A percentile compares a stretch with the other conserved stretches of the same genome.
Evolutionary conservation across 2,888 invertebrate species (phyloP).

Genomic region (Nemapogon koenigi): DNA sequence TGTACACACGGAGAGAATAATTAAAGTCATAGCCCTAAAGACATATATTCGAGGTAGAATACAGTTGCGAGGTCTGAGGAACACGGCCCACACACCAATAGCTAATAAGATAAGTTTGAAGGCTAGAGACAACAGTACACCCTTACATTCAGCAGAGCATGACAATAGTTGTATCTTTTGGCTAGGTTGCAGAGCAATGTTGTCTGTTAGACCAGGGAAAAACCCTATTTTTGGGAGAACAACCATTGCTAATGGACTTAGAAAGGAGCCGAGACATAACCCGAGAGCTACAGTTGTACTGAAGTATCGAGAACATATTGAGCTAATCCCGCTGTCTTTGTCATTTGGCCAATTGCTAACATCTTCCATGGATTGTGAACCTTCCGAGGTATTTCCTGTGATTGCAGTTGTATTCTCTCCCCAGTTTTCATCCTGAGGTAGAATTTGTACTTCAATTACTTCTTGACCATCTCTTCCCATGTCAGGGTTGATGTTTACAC

Average conservation of each 20-base stretch:
- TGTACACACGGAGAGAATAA: constrained; percentile 88
- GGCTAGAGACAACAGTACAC: constrained; percentile 86
- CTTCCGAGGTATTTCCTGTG: constrained; percentile 95
- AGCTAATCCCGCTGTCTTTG: constrained; percentile 71
- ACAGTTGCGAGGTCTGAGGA: constrained; percentile 82
- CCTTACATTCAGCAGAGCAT: constrained; percentile 94
- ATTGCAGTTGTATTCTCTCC: constrained; percentile 98
- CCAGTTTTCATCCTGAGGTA: constrained; percentile 98
- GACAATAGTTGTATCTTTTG: constrained; percentile 74
- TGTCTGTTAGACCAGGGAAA: constrained; percentile 76
- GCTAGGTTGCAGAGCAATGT: constrained; percentile 72
- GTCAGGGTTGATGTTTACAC: constrained; percentile 81
- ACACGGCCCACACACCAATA: constrained; percentile 92
- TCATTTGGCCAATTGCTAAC: constrained; percentile 85
- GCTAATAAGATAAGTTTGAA: constrained; percentile 90
- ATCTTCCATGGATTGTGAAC: constrained; percentile 93
- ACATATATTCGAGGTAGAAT: constrained; percentile 92
- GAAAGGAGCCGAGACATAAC: constrained; percentile 82
- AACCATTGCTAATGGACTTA: constrained; percentile 95
- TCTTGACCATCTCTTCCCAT: constrained; percentile 83
- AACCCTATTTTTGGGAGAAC: constrained; percentile 90
- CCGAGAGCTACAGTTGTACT: constrained; percentile 82
- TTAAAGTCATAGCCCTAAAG: constrained; percentile 87
- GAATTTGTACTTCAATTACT: constrained; percentile 94
- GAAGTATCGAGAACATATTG: constrained; percentile 82